A percentile compares a stretch with the other conserved stretches of the same genome.
Conservation (phyloP, 2,888 invertebrate species). For the Cephus rjabovi region DNA sequence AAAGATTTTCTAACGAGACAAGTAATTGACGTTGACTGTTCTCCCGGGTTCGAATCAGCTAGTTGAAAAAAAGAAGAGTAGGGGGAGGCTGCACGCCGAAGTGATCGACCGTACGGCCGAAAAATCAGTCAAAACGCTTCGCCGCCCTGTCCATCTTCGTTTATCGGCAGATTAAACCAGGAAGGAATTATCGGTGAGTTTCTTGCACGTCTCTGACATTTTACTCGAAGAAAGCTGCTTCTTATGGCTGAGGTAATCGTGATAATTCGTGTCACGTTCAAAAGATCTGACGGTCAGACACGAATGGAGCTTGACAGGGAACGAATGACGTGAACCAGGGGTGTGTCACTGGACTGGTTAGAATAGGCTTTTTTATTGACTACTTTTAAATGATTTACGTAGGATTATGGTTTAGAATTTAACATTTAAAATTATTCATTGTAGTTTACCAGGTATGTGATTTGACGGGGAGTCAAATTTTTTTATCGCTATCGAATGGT, state of each 20-base stretch:
- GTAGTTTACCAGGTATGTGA: neutral
- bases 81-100: conserved; percentile 58
- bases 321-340: neutral
- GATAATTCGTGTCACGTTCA: neutral
- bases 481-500: neutral
- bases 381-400: neutral
- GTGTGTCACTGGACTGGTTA: neutral
- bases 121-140: neutral
- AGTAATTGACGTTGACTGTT: neutral
- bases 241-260: neutral
- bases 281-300: neutral
- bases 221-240: neutral
- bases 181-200: neutral
- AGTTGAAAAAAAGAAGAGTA: neutral
- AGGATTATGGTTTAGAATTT: neutral
- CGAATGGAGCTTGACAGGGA: neutral
- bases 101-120: conserved; percentile 43
- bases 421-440: neutral
- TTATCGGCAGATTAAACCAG: neutral
- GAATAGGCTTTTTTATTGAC: neutral
- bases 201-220: neutral
- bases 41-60: neutral
- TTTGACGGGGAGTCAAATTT: neutral
- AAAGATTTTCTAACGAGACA: neutral
- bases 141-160: neutral